These are phyloP conservation scores for Eupithecia dodoneata DNA, from an alignment of 2,888 invertebrate genomes.

Conservation along the genomic window DNA sequence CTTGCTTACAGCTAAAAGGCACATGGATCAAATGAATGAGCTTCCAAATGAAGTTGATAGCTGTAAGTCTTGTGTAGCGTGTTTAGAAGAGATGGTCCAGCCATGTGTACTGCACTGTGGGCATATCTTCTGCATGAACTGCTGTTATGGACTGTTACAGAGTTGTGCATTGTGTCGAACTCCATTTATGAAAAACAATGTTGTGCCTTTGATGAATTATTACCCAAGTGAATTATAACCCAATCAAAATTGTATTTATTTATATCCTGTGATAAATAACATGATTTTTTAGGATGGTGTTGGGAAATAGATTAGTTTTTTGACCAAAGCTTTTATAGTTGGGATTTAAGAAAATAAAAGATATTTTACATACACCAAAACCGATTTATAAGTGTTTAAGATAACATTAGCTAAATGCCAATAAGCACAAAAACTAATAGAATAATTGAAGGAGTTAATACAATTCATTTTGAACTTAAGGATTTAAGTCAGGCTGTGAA, in stretches of 20 bases:
- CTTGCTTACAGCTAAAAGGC: conserved; percentile 71
- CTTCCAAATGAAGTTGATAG: conserved; percentile 75
- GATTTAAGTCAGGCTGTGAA: background rate
- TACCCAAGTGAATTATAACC: conserved; percentile 54
- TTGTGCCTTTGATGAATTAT: conserved; percentile 80
- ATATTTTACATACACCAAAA: conserved; percentile 1
- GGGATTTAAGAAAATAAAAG: background rate
- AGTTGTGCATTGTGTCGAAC: conserved; percentile 76
- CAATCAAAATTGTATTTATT: background rate
- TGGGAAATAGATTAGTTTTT: background rate
- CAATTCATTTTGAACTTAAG: background rate
- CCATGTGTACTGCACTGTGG: conserved; percentile 79
- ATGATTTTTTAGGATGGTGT: background rate
- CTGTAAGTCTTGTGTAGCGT: conserved; percentile 74
- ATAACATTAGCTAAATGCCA: background rate
- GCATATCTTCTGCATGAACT: conserved; percentile 77
- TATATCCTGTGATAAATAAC: background rate
- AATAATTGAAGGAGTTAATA: background rate
- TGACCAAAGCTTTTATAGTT: background rate
- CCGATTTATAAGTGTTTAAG: background rate
- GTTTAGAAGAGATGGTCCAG: conserved; percentile 75
- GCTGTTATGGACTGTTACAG: conserved; percentile 73
- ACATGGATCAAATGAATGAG: conserved; percentile 73
- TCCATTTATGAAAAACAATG: conserved; percentile 73
- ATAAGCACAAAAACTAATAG: background rate